phyloP scores from a whole-genome alignment of 2,888 invertebrate species.

The Hipparchia semele region DNA sequence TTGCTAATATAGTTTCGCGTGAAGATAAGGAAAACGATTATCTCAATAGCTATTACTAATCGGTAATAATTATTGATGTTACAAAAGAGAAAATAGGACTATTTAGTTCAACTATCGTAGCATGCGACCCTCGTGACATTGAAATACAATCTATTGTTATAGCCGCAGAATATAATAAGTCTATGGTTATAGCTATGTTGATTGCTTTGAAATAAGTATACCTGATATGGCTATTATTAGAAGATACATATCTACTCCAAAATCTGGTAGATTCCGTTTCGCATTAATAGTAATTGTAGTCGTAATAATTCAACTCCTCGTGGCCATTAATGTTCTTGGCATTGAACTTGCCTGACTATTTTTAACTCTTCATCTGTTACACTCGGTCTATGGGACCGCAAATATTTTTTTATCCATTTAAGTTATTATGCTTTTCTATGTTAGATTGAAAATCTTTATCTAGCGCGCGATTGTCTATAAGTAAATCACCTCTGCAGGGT shows the following conservation, averaged over 20 bases:
- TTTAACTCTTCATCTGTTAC: slow-evolving; percentile 2
- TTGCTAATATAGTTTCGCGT: slow-evolving; percentile 29
- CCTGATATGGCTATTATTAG: background rate
- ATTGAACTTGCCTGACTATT: slow-evolving; percentile 40
- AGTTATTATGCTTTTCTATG: no score
- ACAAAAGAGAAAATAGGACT: slow-evolving; percentile 34
- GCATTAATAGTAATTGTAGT: slow-evolving; percentile 19
- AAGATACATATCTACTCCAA: slow-evolving; percentile 7
- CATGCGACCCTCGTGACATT: slow-evolving; percentile 27
- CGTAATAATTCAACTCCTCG: slow-evolving; percentile 30
- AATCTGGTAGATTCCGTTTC: slow-evolving; percentile 29
- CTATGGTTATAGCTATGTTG: background rate
- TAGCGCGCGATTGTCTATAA: no score
- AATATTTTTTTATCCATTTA: background rate
- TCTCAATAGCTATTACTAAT: slow-evolving; percentile 4
- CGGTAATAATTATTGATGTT: slow-evolving; percentile 24
- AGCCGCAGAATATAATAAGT: no score
- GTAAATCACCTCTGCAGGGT: no score
- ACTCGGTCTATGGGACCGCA: slow-evolving; percentile 16
- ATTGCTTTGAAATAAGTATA: background rate
- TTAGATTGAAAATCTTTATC: no score
- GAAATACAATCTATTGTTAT: slow-evolving; percentile 11
- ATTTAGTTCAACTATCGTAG: slow-evolving; percentile 21
- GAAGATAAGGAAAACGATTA: slow-evolving; percentile 31
- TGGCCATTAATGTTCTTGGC: slow-evolving; percentile 20